Evolutionary conservation across 2,888 invertebrate species (phyloP).

Genomic region (Himalopsyche kuldschensis): DNA sequence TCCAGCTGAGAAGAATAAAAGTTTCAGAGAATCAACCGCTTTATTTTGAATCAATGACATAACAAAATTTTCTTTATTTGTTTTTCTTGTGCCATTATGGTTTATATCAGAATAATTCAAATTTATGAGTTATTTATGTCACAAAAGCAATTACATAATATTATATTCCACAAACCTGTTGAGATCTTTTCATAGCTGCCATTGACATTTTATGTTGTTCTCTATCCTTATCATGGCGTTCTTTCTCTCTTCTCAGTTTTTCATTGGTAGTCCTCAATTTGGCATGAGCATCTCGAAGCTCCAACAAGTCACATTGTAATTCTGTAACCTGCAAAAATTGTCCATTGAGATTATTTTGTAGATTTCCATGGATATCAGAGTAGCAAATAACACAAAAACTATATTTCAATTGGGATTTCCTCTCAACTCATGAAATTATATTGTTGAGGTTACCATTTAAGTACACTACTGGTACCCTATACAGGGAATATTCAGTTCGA

Average conservation of each 20-base stretch:
- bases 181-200: constrained; percentile 54
- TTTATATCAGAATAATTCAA: too few species aligned
- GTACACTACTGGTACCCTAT: too few species aligned
- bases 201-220: constrained; percentile 61
- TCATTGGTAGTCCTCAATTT: constrained; percentile 89
- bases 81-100: too few species aligned
- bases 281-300: constrained; percentile 88
- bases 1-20: too few species aligned
- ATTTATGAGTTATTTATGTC: too few species aligned
- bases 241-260: constrained; percentile 84
- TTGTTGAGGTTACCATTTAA: too few species aligned
- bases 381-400: neutral
- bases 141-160: neutral
- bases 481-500: too few species aligned
- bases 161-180: constrained; percentile 50
- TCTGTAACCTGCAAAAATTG: constrained; percentile 58
- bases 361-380: neutral
- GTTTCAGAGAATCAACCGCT: too few species aligned
- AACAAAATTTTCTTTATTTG: too few species aligned
- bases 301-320: constrained; percentile 84
- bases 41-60: too few species aligned
- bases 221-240: constrained; percentile 80
- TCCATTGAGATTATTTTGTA: neutral
- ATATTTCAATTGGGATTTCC: too few species aligned
- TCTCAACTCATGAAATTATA: too few species aligned